These are phyloP conservation scores for Anolis carolinensis DNA, from an alignment of 2,113 vertebrate genomes.

Conservation along the genomic window DNA sequence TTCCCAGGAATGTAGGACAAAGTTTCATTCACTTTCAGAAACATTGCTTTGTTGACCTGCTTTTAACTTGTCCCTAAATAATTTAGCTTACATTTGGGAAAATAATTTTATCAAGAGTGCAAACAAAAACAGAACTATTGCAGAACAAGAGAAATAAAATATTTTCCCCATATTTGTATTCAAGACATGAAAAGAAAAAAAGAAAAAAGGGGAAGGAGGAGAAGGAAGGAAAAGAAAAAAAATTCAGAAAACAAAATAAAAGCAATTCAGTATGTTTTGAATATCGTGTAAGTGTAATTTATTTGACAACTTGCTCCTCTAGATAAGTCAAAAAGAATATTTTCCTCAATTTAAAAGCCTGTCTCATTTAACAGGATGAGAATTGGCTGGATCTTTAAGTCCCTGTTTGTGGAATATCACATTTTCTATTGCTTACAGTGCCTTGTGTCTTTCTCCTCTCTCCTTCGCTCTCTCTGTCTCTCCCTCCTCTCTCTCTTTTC, in stretches of 20 bases:
- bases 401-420: not conserved
- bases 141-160: not conserved
- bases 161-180: too few relatives aligned
- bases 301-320: not conserved
- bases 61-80: not conserved
- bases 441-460: not conserved
- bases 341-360: slow-evolving; percentile 9
- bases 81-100: not conserved
- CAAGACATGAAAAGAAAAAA: not conserved
- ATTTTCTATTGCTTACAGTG: not conserved
- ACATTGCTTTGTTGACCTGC: not conserved
- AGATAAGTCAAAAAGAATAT: slow-evolving; percentile 1
- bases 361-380: not conserved
- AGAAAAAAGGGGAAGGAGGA: not conserved
- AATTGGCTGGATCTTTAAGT: slow-evolving; percentile 8
- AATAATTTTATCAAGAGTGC: not conserved
- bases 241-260: not conserved
- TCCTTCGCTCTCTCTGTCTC: too few relatives aligned
- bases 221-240: not conserved
- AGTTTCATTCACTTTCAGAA: not conserved
- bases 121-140: not conserved
- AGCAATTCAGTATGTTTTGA: too few relatives aligned
- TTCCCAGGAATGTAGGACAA: slow-evolving; percentile 18
- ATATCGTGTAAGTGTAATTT: not conserved
- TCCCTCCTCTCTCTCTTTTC: not conserved